Conservation (phyloP, 1,140 invertebrate genomes). For the Drosophila punjabiensis region DNA sequence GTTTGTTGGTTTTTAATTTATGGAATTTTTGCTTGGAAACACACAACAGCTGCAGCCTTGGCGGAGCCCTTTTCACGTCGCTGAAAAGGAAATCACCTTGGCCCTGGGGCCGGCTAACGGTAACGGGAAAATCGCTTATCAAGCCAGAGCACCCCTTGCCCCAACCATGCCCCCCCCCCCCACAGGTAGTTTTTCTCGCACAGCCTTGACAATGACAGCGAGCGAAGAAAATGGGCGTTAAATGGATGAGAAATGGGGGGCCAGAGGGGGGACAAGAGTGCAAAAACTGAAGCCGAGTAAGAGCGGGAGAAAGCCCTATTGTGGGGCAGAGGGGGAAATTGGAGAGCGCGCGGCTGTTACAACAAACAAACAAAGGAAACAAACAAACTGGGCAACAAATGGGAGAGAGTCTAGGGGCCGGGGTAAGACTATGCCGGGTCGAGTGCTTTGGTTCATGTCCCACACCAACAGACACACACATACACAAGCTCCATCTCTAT, state of each 20-base stretch:
- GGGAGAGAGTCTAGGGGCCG: constrained; percentile 23
- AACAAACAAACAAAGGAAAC: constrained; percentile 82
- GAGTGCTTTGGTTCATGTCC: constrained; percentile 71
- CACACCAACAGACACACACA: constrained; percentile 31
- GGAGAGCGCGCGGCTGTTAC: constrained; percentile 66
- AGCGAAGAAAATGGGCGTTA: constrained; percentile 63
- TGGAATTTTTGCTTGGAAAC: not conserved
- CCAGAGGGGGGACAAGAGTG: constrained; percentile 28
- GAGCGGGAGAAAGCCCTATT: constrained; percentile 20
- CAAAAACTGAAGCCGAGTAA: constrained; percentile 55
- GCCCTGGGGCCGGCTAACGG: constrained; percentile 32
- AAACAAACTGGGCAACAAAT: constrained; percentile 75
- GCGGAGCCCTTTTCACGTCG: constrained; percentile 7
- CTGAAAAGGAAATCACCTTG: constrained; percentile 41
- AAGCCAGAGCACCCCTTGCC: constrained; percentile 11
- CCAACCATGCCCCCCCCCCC: constrained; percentile 23
- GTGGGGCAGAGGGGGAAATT: not conserved
- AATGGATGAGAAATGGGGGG: constrained; percentile 41
- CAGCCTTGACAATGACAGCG: constrained; percentile 79
- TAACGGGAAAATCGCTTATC: constrained; percentile 52
- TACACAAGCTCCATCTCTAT: constrained; percentile 20
- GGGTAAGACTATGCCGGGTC: constrained; percentile 58
- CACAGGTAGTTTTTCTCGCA: constrained; percentile 73
- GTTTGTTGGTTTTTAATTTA: constrained; percentile 11
- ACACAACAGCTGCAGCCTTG: constrained; percentile 8